Percentiles rank a stretch among this genome's conserved stretches.
These are phyloP conservation scores for Pelobates fuscus DNA, from an alignment of 2,113 vertebrate genomes.

Conservation along the genomic window DNA sequence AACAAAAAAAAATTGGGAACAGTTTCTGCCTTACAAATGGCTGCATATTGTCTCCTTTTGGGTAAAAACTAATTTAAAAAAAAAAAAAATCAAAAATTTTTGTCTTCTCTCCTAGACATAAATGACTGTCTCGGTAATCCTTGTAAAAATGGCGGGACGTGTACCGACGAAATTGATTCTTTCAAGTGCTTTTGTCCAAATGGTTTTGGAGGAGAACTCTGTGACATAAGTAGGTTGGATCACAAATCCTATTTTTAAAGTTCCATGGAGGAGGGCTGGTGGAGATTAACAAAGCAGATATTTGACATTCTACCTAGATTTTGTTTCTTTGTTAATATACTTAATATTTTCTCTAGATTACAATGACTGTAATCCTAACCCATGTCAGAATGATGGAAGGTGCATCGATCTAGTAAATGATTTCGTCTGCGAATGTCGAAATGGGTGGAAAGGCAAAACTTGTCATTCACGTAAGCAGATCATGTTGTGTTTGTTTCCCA, in stretches of 20 bases:
- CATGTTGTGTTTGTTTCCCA: too few relatives aligned
- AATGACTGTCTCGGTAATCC: conserved; percentile 86
- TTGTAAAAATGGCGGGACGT: conserved; percentile 89
- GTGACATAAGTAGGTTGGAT: conserved; percentile 83
- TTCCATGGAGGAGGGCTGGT: too few relatives aligned
- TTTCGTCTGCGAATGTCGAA: conserved; percentile 87
- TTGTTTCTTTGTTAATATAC: too few relatives aligned
- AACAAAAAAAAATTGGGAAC: too few relatives aligned
- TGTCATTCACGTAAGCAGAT: conserved; percentile 92
- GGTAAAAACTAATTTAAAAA: neutral
- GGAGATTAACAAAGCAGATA: too few relatives aligned
- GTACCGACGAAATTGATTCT: conserved; percentile 86
- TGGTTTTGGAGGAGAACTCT: conserved; percentile 89
- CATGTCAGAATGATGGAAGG: conserved; percentile 85
- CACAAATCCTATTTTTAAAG: neutral
- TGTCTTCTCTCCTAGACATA: conserved; percentile 73
- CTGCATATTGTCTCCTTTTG: too few relatives aligned
- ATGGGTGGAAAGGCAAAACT: conserved; percentile 94
- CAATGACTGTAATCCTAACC: conserved; percentile 86
- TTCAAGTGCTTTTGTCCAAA: conserved; percentile 89
- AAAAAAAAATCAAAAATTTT: neutral
- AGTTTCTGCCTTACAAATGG: too few relatives aligned
- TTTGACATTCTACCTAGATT: neutral
- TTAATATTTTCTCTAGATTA: conserved; percentile 79
- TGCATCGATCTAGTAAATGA: conserved; percentile 88